A percentile compares a stretch with the other conserved stretches of the same genome.
Evolutionary conservation across 2,797 vertebrate species (phyloP).

Genomic region (Sebastes oblongus): DNA sequence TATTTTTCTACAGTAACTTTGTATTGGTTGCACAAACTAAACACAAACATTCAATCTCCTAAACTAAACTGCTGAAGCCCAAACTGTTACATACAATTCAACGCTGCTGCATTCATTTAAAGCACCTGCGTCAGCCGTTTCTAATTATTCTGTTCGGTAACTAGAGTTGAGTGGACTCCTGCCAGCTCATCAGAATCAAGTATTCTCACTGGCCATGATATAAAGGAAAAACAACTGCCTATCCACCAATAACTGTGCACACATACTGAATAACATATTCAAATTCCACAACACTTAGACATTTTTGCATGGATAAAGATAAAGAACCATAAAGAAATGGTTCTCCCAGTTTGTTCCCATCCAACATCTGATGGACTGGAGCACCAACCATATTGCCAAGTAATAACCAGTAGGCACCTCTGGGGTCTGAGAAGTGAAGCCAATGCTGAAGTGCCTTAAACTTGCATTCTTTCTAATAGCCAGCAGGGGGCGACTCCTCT

Average conservation of each 20-base stretch:
- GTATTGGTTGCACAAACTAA: background rate
- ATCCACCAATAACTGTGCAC: conserved; percentile 4
- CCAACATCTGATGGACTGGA: background rate
- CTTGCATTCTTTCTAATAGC: fast-evolving
- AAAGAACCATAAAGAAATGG: background rate
- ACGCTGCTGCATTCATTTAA: background rate
- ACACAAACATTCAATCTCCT: background rate
- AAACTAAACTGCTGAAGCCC: background rate
- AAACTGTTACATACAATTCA: background rate
- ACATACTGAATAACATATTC: conserved; percentile 29
- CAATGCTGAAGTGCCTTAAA: too few species aligned
- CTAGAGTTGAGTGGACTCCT: background rate
- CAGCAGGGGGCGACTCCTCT: too few species aligned
- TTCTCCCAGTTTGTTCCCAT: background rate
- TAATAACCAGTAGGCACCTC: background rate
- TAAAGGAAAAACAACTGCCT: background rate
- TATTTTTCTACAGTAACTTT: too few species aligned
- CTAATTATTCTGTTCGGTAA: background rate
- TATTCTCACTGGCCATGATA: background rate
- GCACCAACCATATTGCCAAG: background rate
- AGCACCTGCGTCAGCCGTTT: background rate
- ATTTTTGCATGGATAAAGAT: conserved; percentile 1
- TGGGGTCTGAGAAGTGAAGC: too few species aligned
- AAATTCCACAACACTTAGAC: conserved; percentile 10
- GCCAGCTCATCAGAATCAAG: background rate